These are phyloP conservation scores for Tenthredo livida DNA, from an alignment of 2,888 invertebrate species.

Conservation along the genomic window DNA sequence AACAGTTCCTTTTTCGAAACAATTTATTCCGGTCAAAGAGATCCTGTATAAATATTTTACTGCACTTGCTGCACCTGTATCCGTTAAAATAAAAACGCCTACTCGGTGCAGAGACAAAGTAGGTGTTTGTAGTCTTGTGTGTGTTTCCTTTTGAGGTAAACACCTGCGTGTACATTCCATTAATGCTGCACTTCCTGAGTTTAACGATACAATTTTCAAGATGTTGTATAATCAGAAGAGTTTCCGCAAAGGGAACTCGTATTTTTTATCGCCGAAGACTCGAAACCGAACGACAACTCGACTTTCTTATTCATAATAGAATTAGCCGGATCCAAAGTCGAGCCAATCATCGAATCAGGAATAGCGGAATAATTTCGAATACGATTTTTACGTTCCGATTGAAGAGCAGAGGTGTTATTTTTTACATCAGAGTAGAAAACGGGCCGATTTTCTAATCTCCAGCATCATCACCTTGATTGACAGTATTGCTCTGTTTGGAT, in stretches of 20 bases:
- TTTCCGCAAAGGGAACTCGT: background rate
- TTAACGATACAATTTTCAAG: background rate
- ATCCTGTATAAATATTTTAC: constrained; percentile 14
- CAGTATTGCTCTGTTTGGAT: background rate
- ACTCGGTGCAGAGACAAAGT: background rate
- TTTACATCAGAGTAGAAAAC: background rate
- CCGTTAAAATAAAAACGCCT: constrained; percentile 20
- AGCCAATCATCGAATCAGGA: background rate
- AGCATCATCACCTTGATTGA: background rate
- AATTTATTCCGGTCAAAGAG: constrained; percentile 30
- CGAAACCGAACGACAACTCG: no score
- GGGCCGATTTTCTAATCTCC: background rate
- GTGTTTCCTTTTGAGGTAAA: constrained; percentile 11
- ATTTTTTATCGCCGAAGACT: no score
- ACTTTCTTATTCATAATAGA: background rate
- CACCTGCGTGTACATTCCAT: constrained; percentile 7
- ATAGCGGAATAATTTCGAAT: background rate
- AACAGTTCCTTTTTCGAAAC: background rate
- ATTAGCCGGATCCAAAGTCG: background rate
- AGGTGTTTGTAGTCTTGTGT: constrained; percentile 7
- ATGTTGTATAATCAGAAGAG: background rate
- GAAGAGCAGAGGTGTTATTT: background rate
- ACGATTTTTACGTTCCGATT: background rate
- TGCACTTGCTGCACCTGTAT: constrained; percentile 15
- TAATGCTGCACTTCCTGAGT: constrained; percentile 17